phyloP scores from a whole-genome alignment of 2,113 vertebrate genomes.

The Columba janthina region DNA sequence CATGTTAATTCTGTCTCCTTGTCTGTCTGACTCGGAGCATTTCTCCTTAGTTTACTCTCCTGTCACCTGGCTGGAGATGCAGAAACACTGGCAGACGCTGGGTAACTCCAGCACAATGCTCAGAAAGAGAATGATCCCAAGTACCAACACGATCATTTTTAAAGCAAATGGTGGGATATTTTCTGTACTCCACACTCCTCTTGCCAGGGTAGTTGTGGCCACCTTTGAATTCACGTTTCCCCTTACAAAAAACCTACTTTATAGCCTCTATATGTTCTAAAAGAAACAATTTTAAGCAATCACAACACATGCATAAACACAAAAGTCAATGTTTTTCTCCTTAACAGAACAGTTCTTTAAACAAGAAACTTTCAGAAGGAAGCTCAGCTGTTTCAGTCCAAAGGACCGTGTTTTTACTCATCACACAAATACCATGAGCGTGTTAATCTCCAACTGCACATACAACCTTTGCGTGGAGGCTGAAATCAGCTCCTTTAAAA shows the following conservation, averaged over 20 bases:
- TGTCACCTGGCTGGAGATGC: neutral
- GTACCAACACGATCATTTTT: rapidly evolving
- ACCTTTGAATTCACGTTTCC: neutral
- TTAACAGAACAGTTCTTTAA: neutral
- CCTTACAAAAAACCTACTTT: neutral
- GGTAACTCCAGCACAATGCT: rapidly evolving
- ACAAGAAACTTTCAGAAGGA: neutral
- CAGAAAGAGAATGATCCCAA: neutral
- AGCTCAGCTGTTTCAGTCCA: rapidly evolving
- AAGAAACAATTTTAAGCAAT: neutral
- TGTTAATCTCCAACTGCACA: rapidly evolving
- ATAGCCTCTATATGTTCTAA: neutral
- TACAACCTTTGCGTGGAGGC: rapidly evolving
- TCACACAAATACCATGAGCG: rapidly evolving
- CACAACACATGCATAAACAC: rapidly evolving
- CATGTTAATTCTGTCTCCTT: neutral
- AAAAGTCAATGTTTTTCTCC: neutral
- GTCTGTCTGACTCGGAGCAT: neutral
- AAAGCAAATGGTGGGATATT: rapidly evolving
- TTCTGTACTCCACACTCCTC: neutral
- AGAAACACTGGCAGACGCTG: neutral
- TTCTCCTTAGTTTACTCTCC: neutral
- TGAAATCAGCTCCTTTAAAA: neutral
- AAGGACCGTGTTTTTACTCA: neutral
- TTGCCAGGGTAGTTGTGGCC: neutral